A percentile compares a stretch with the other conserved stretches of the same genome.
phyloP scores from a whole-genome alignment of 1,140 invertebrate species.

The Zaprionus inermis region DNA sequence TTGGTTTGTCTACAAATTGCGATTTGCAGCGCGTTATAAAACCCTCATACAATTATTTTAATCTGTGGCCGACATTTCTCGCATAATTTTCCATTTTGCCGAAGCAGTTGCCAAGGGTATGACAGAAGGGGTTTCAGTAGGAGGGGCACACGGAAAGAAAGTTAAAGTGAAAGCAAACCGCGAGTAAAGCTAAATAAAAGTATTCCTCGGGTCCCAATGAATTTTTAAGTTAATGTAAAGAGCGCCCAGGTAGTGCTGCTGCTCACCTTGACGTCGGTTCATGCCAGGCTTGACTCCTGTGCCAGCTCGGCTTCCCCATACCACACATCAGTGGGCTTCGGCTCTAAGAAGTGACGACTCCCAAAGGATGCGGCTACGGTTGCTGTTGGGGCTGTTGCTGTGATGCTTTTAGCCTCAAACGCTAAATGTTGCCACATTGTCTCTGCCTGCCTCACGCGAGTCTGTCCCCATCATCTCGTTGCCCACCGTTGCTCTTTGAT shows the following conservation, averaged over 20 bases:
- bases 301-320: neutral
- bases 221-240: conserved; percentile 81
- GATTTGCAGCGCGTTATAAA: conserved; percentile 38
- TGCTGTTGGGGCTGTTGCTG: conserved; percentile 31
- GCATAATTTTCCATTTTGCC: conserved; percentile 75
- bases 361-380: conserved; percentile 56
- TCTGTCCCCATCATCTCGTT: conserved; percentile 12
- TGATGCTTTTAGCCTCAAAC: conserved; percentile 72
- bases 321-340: conserved; percentile 9
- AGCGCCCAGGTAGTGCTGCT: conserved; percentile 36
- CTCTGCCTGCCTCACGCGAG: conserved; percentile 34
- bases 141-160: conserved; percentile 2
- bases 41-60: conserved; percentile 70
- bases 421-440: conserved; percentile 70
- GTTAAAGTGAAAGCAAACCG: conserved; percentile 30
- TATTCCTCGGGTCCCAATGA: conserved; percentile 75
- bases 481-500: neutral
- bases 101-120: conserved; percentile 3
- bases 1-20: conserved; percentile 61
- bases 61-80: conserved; percentile 74
- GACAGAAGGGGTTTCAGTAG: neutral
- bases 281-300: neutral
- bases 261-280: conserved; percentile 24
- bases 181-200: conserved; percentile 63
- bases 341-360: conserved; percentile 64